Base-by-base conservation (phyloP, 2,888 invertebrate species). In the Miltochrista miniata region DNA sequence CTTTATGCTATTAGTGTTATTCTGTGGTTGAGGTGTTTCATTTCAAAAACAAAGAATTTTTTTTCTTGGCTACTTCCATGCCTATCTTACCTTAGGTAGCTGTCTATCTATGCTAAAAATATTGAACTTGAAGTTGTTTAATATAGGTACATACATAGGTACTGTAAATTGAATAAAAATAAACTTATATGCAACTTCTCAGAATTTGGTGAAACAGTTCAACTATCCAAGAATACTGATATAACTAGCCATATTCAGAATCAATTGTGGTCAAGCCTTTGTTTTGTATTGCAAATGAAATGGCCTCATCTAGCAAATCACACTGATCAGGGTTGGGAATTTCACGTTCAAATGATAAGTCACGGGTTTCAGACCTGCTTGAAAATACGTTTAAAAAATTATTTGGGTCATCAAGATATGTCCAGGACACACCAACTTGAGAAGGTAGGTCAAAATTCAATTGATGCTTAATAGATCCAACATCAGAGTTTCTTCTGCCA, bases 211-310 rank as follows among this genome's bases (percentile, higher is more conserved):
- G 34, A 53, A 29, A 45, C 34, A 47, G 34, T 38, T 51, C 39
- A 45, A 37, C 41, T 41, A 46, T 34, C 29, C 14, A 14, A 36
- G 13, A 18, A 35, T 13, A 36, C 13, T 9, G 37, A 36, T 42
- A 50, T 48, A 53, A 54, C 85, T 90, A 91, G 62, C 87, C 88
- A 75, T 89, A 90, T 52, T 87, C 89, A 44, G 81, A 83, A 10
- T 85, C 86, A 68, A 88, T 87, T 30, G 91, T 91, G 15, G 93
- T 94, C 35, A 95, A 84, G 29, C 95, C 95, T 81, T 95, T 95
- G 75, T 94, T 94, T 74, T 94, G 93, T 59, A 96, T 95, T 31
- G 95, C 95, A 69, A 93, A 94, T 38, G 94, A 92, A n/a, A 95
- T 94, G n/a, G 95, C 95, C 44, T 94, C 92, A 83, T 95, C 94